These are phyloP conservation scores for Noctuana brunneofusca DNA, from an alignment of 2,888 invertebrate genomes.

Conservation along the genomic window DNA sequence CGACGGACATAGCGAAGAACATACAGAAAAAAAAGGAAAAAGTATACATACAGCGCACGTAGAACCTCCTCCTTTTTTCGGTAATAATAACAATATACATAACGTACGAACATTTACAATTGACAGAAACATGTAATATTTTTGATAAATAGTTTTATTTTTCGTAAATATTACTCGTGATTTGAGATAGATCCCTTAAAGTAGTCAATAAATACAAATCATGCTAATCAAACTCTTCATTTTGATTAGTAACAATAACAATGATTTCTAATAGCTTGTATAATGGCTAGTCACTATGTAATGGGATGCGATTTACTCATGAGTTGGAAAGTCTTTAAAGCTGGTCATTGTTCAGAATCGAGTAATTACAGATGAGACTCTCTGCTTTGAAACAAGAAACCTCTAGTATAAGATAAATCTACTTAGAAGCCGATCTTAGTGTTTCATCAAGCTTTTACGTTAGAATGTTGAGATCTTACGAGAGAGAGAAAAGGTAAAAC, in stretches of 20 bases:
- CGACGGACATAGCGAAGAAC: too few relatives aligned
- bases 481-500: slow-evolving; percentile 8
- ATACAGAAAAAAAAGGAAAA: too few relatives aligned
- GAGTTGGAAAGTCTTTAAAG: slow-evolving; percentile 56
- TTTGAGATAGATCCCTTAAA: not conserved
- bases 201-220: not conserved
- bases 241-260: slow-evolving; percentile 8
- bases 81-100: too few relatives aligned
- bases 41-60: too few relatives aligned
- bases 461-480: slow-evolving; percentile 1
- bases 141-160: not conserved
- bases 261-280: slow-evolving; percentile 13
- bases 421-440: slow-evolving; percentile 1
- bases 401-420: slow-evolving; percentile 38
- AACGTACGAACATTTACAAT: too few relatives aligned
- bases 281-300: slow-evolving; percentile 38
- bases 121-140: too few relatives aligned
- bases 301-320: slow-evolving; percentile 43
- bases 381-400: slow-evolving; percentile 72
- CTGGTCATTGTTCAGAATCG: slow-evolving; percentile 63
- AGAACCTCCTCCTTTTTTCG: too few relatives aligned
- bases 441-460: slow-evolving; percentile 12
- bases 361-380: slow-evolving; percentile 71
- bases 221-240: slow-evolving; percentile 19
- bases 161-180: not conserved